These are phyloP conservation scores for Papilio dardanus DNA, from an alignment of 1,140 invertebrate genomes.

Conservation along the genomic window DNA sequence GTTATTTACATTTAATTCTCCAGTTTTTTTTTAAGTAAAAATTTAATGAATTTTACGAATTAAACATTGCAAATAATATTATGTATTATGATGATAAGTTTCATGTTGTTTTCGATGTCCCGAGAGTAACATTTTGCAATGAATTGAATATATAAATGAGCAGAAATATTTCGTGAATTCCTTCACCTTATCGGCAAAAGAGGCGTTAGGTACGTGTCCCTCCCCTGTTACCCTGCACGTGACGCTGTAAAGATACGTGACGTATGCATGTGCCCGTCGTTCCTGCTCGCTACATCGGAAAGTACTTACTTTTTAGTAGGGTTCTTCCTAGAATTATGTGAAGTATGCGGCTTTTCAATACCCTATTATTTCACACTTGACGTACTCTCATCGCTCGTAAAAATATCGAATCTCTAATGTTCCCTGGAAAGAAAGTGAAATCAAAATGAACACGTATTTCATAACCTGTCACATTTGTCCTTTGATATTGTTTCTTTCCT, in stretches of 20 bases:
- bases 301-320: conserved; percentile 31
- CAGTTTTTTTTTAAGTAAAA: background rate
- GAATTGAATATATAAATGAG: background rate
- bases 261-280: background rate
- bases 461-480: conserved; percentile 22
- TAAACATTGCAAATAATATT: no score
- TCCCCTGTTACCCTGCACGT: conserved; percentile 12
- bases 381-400: conserved; percentile 10
- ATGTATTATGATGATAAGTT: no score
- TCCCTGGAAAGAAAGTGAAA: background rate
- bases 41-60: no score
- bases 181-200: background rate
- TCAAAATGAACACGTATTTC: conserved; percentile 8
- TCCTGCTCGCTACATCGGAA: conserved; percentile 30
- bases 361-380: conserved; percentile 25
- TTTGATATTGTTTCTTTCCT: background rate
- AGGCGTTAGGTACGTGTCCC: conserved; percentile 8
- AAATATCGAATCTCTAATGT: conserved; percentile 1
- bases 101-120: background rate
- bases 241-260: conserved; percentile 34
- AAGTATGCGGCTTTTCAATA: conserved; percentile 17
- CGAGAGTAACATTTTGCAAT: background rate
- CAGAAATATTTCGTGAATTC: background rate
- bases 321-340: conserved; percentile 17
- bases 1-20: background rate